Conservation (phyloP, 2,888 invertebrate species). For the Autographa gamma region DNA sequence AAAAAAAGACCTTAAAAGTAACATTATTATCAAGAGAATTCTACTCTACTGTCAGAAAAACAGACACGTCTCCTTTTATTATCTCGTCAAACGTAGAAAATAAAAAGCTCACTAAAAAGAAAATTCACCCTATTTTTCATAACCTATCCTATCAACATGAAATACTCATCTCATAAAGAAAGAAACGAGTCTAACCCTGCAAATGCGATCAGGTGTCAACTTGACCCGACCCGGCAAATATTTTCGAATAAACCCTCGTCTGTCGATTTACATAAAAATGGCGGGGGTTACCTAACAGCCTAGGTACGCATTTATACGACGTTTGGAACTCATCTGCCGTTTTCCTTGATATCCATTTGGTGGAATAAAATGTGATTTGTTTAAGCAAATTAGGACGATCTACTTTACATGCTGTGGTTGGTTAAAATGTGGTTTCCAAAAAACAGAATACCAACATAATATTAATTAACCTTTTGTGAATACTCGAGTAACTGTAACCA, state of each 20-base stretch:
- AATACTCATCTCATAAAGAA: conserved; percentile 42
- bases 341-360: conserved; percentile 32
- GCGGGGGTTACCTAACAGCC: conserved; percentile 49
- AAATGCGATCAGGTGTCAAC: conserved; percentile 57
- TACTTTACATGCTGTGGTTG: conserved; percentile 22
- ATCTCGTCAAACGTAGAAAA: neutral
- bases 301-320: conserved; percentile 52
- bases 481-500: too few species aligned
- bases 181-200: conserved; percentile 38
- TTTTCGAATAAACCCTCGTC: conserved; percentile 40
- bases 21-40: neutral
- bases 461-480: too few species aligned
- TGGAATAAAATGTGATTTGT: conserved; percentile 53
- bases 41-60: neutral
- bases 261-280: conserved; percentile 66
- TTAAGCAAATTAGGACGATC: conserved; percentile 43
- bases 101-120: conserved; percentile 1
- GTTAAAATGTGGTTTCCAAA: conserved; percentile 5
- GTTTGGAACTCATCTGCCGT: conserved; percentile 41
- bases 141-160: conserved; percentile 44
- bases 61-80: conserved; percentile 1
- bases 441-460: too few species aligned
- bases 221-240: conserved; percentile 43
- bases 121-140: neutral
- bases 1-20: too few species aligned